phyloP scores from a whole-genome alignment of 2,888 invertebrate species.

The Synanthedon andrenaeformis region DNA sequence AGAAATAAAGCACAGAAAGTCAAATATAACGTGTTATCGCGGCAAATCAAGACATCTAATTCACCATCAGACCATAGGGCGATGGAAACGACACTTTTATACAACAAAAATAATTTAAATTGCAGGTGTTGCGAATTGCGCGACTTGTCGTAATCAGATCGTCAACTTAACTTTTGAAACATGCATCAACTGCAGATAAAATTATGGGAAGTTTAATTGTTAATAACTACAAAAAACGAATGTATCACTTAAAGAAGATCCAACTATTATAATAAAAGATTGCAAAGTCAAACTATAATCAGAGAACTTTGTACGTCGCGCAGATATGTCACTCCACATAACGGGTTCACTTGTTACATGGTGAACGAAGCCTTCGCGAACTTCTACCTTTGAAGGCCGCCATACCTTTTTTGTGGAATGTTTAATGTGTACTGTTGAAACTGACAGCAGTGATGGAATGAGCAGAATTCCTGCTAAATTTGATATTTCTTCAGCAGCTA shows the following conservation, averaged over 20 bases:
- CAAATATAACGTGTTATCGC: no score
- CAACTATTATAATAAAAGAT: not conserved
- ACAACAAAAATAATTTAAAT: no score
- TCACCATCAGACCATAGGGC: no score
- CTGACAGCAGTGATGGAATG: not conserved
- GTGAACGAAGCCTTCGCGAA: not conserved
- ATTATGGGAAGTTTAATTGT: slow-evolving; percentile 2
- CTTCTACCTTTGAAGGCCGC: not conserved
- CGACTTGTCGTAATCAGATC: no score
- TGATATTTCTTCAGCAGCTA: not conserved
- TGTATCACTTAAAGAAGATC: not conserved
- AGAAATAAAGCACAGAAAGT: no score
- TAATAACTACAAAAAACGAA: no score
- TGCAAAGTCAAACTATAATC: not conserved
- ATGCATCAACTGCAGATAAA: slow-evolving; percentile 3
- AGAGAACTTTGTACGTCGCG: not conserved
- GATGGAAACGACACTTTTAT: no score
- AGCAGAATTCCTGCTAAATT: not conserved
- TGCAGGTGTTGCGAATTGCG: no score
- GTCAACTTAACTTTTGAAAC: no score
- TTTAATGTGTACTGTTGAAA: no score
- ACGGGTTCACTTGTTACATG: not conserved
- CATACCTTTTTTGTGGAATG: not conserved
- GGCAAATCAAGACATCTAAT: no score
- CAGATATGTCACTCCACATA: not conserved